Base-by-base conservation (phyloP, 2,113 vertebrate genomes). In the Tachuris rubrigastra region DNA sequence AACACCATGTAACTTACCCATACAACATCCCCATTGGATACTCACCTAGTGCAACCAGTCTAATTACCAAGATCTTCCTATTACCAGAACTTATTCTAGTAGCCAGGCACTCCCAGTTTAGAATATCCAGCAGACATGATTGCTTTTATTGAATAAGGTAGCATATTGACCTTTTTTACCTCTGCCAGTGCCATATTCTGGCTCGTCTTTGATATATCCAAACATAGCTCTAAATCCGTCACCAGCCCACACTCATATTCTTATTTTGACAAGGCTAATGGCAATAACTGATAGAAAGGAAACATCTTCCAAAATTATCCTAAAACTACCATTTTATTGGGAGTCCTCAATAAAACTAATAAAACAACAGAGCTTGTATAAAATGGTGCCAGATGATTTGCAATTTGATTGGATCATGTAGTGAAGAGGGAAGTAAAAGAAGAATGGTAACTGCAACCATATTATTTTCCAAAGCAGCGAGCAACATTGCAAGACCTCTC, bases 391-490 rank as follows among this genome's bases (percentile, higher is more conserved):
- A 68, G 37, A 15, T 76, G 85, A 79, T 65, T 58, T 85, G 22
- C n/a, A 62, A 37, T 69, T 94, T 58, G 62, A 28, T 27, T 67
- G 15, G 52, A 66, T 52, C 22, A 39, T 1, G 10, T 31, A 69
- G 39, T 8, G 10, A 85, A 81, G 23, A 77, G 33, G 66, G 79
- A 83, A 76, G 53, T 82, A 92, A 73, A 20, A 73, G 55, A 42
- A 75, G 63, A 88, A 74, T 8, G 19, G 39, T 49, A 77, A 55
- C 67, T 50, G 21, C 20, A 76, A 76, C 35, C 17, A 4, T 42
- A 69, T 39, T 66, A 42, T 65, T 89, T 91, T 81, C 56, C 42
- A 73, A 88, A 87, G 44, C 19, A 79, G 49, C 17, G 83, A 83
- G 63, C 60, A 91, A 52, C 28, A 16, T 63, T 74, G 39, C 19